A percentile compares a stretch with the other conserved stretches of the same genome.
Conservation (phyloP, 2,888 invertebrate species). For the Phyto melanocephala region DNA sequence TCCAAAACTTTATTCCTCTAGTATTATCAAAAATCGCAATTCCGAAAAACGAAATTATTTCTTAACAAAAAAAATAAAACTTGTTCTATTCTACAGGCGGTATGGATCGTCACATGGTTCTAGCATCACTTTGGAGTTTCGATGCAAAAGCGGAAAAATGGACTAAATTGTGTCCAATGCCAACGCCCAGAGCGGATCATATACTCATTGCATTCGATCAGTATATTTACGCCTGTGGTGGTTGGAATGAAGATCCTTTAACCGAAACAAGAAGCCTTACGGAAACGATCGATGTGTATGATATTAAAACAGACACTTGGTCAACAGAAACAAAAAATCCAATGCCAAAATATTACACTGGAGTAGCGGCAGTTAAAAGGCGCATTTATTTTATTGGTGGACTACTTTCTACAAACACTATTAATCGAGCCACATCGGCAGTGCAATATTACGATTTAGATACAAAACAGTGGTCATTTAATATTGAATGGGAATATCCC, state of each 20-base stretch:
- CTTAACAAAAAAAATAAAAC: too few species aligned
- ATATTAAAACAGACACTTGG: conserved; percentile 82
- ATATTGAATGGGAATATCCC: conserved; percentile 82
- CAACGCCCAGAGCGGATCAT: conserved; percentile 83
- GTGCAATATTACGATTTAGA: conserved; percentile 84
- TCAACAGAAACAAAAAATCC: conserved; percentile 82
- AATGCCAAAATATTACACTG: conserved; percentile 84
- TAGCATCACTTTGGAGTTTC: conserved; percentile 80
- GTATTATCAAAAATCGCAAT: too few species aligned
- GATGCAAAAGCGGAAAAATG: conserved; percentile 80
- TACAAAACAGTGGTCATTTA: conserved; percentile 81
- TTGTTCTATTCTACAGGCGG: conserved; percentile 70
- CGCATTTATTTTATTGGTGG: conserved; percentile 86
- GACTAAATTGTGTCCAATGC: conserved; percentile 81
- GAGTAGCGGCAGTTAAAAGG: conserved; percentile 82
- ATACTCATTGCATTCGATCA: conserved; percentile 82
- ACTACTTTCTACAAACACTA: conserved; percentile 83
- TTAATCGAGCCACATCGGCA: conserved; percentile 83
- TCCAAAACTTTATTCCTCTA: too few species aligned
- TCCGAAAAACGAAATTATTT: too few species aligned
- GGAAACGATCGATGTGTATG: conserved; percentile 84
- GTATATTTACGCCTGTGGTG: conserved; percentile 83
- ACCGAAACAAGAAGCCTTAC: conserved; percentile 81
- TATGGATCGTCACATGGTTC: conserved; percentile 77
- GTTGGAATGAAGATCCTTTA: conserved; percentile 82